Evolutionary conservation across 2,888 invertebrate species (phyloP).

Genomic region (Cephus rjabovi): DNA sequence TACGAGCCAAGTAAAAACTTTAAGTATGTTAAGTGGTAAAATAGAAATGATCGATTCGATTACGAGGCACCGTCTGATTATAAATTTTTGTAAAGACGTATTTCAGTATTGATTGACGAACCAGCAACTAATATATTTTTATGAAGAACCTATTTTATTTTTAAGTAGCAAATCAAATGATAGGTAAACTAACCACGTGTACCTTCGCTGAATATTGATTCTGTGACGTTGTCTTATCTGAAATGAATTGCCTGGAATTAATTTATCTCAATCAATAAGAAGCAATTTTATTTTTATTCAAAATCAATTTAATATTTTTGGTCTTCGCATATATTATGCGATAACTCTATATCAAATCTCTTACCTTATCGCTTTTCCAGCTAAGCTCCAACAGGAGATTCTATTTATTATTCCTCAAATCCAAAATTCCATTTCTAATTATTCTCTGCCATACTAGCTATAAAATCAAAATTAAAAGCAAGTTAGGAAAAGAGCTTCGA

Average conservation of each 20-base stretch:
- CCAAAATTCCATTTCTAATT: neutral
- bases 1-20: neutral
- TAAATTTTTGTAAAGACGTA: slow-evolving; percentile 14
- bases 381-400: no score
- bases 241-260: neutral
- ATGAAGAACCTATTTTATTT: slow-evolving; percentile 23
- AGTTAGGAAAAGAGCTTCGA: neutral
- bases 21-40: neutral
- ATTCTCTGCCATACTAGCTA: neutral
- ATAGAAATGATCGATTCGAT: neutral
- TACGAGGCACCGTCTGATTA: neutral
- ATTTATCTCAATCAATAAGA: neutral
- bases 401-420: neutral
- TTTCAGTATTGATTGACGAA: slow-evolving; percentile 18
- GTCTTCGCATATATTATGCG: no score
- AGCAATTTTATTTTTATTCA: neutral
- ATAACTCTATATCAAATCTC: no score
- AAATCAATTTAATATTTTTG: no score
- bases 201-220: neutral
- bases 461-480: neutral
- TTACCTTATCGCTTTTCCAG: no score
- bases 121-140: slow-evolving; percentile 35
- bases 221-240: neutral
- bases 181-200: neutral
- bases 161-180: neutral